Base-by-base conservation (phyloP, 2,888 invertebrate genomes). In the Orchesella flavescens region DNA sequence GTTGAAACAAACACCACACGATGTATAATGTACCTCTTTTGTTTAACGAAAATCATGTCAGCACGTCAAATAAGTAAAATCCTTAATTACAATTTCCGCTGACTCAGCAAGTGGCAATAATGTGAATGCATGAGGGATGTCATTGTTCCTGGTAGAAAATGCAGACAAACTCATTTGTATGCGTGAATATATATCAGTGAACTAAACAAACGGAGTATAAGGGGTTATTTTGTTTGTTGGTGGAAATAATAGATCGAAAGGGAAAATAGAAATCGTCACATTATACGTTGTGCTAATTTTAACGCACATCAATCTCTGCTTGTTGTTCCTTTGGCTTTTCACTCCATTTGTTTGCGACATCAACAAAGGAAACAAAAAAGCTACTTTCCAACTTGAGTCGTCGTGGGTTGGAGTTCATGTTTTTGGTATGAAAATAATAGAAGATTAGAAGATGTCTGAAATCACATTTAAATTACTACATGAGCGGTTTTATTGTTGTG, bases 31-130 rank as follows among this genome's bases (percentile, higher is more conserved):
- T 2, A 34, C 34, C 7, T 7, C 7, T 34, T 34, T 34, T 34
- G 34, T 34, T 34, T 34, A 34, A 34, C 34, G 34, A 34, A 34
- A 34, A 59, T 21, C 59, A 59, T 59, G 17, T 53, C 53, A 59
- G 59, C 59, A 21, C 59, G 17, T 53, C 59, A 59, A 59, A 59
- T 17, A 59, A 59, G 19, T 59, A 17, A 53, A 53, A 59, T 59
- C 13, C 23, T 63, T 24, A 66, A 55, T 44, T 66, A 57, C 74
- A 12, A 69, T 77, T 69, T 77, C 77, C 77, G 69, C 77, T 69
- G 69, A 77, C 77, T 69, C 43, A 61, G 77, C 59, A 46, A 74
- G 55, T 63, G 46, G n/a, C 72, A 13, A n/a, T 34, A 19, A 4
- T 46, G 66, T 44, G 21, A 19, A 23, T 69, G n/a, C n/a, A n/a